phyloP scores from a whole-genome alignment of 2,797 vertebrate genomes.

The Dendrocincla tyrannina region DNA sequence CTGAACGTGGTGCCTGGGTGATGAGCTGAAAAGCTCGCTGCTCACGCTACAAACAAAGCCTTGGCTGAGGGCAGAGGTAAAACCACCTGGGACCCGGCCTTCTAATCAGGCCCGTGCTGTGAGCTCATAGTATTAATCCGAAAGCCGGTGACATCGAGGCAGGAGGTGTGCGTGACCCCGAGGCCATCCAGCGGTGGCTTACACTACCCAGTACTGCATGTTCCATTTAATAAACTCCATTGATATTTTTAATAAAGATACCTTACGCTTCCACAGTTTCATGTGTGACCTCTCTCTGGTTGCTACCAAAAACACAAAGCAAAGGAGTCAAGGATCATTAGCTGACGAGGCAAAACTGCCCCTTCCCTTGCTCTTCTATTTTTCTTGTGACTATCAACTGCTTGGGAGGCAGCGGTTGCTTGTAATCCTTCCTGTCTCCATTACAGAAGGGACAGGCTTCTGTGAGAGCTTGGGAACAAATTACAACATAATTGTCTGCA shows the following conservation, averaged over 20 bases:
- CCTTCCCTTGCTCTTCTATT: conserved; percentile 7
- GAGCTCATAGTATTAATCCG: not conserved
- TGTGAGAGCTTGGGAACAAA: not conserved
- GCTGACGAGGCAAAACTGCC: conserved; percentile 30
- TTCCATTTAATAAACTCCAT: conserved; percentile 26
- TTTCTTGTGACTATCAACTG: not conserved
- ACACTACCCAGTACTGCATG: not conserved
- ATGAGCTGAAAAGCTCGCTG: conserved; percentile 48
- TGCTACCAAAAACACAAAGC: conserved; percentile 26
- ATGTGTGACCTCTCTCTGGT: conserved; percentile 50
- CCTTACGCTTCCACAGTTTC: conserved; percentile 4
- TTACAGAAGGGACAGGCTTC: not conserved
- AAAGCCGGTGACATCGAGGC: not conserved
- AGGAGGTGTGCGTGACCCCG: not conserved
- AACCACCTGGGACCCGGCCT: not conserved
- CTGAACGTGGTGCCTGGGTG: not conserved
- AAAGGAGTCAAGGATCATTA: conserved; percentile 45
- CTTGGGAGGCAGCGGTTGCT: not conserved
- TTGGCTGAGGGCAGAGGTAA: conserved; percentile 42
- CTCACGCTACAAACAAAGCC: conserved; percentile 21
- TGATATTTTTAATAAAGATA: conserved; percentile 13
- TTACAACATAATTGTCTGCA: not conserved
- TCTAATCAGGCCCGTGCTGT: conserved; percentile 22
- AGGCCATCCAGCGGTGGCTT: not conserved
- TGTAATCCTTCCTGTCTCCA: not conserved